phyloP scores from a whole-genome alignment of 1,140 invertebrate genomes.

The Pectinophora gossypiella region DNA sequence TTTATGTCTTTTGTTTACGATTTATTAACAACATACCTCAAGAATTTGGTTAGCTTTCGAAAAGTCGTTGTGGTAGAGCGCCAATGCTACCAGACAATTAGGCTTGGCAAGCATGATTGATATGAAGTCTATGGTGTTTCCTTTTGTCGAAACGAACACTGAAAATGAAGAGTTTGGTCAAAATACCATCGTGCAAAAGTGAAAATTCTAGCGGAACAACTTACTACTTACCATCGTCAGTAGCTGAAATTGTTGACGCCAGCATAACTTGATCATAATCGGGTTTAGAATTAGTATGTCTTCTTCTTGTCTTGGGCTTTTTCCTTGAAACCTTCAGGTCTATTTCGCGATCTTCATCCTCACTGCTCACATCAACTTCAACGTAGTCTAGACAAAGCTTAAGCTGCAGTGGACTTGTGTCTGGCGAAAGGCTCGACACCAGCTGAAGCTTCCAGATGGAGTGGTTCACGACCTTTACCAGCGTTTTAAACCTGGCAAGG shows the following conservation, averaged over 20 bases:
- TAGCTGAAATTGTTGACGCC: slow-evolving; percentile 57
- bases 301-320: slow-evolving; percentile 53
- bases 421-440: slow-evolving; percentile 64
- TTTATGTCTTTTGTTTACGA: background rate
- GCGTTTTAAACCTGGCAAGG: slow-evolving; percentile 36
- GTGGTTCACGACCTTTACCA: slow-evolving; percentile 61
- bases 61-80: slow-evolving; percentile 68
- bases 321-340: slow-evolving; percentile 43
- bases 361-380: slow-evolving; percentile 62
- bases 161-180: slow-evolving; percentile 22
- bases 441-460: slow-evolving; percentile 70
- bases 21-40: slow-evolving; percentile 45
- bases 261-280: slow-evolving; percentile 54
- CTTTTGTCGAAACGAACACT: slow-evolving; percentile 37
- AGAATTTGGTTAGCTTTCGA: slow-evolving; percentile 70
- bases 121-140: slow-evolving; percentile 62
- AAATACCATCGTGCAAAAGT: slow-evolving; percentile 7
- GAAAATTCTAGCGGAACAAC: background rate
- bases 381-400: slow-evolving; percentile 66
- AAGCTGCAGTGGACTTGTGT: slow-evolving; percentile 45
- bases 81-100: slow-evolving; percentile 60
- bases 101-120: slow-evolving; percentile 70
- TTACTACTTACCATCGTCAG: slow-evolving; percentile 45
- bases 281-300: slow-evolving; percentile 49
- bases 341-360: slow-evolving; percentile 55